phyloP scores from a whole-genome alignment of 2,113 vertebrate genomes.

The Myxocyprinus asiaticus region DNA sequence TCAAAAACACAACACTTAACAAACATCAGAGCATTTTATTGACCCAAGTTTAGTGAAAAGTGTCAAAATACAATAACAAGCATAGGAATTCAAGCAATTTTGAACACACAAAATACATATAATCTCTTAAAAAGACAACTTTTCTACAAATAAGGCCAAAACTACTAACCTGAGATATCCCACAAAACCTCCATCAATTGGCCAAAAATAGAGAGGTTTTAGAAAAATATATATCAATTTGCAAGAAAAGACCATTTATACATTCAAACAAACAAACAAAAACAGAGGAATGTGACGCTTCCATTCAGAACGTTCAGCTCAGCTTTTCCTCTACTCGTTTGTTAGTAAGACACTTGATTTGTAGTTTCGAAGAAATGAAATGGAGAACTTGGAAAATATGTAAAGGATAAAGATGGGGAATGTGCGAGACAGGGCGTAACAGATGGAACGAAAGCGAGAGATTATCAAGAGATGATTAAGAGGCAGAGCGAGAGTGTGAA shows the following conservation, averaged over 20 bases:
- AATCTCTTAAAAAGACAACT: slow-evolving; percentile 12
- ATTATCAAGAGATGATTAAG: not conserved
- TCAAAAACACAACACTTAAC: slow-evolving; percentile 4
- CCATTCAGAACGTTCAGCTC: not conserved
- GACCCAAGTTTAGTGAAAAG: slow-evolving; percentile 36
- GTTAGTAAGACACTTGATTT: slow-evolving; percentile 39
- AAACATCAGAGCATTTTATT: slow-evolving; percentile 37
- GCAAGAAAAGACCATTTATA: slow-evolving; percentile 37
- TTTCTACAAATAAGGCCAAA: slow-evolving; percentile 30
- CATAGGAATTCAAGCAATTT: slow-evolving; percentile 20
- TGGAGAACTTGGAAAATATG: not conserved
- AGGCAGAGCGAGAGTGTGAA: slow-evolving; percentile 13
- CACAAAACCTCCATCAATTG: slow-evolving; percentile 29
- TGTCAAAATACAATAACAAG: slow-evolving; percentile 36
- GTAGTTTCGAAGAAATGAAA: slow-evolving; percentile 15
- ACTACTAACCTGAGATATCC: slow-evolving; percentile 40
- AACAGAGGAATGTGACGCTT: slow-evolving; percentile 5
- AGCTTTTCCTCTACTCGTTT: slow-evolving; percentile 12
- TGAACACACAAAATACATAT: not conserved
- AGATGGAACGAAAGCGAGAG: not conserved
- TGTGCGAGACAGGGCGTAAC: slow-evolving; percentile 14
- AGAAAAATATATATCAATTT: slow-evolving; percentile 45
- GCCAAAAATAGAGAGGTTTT: slow-evolving; percentile 30
- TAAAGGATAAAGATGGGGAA: not conserved
- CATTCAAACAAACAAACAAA: slow-evolving; percentile 18